Evolutionary conservation across 2,113 vertebrate genomes (phyloP).

Genomic region (Tupaia tana): DNA sequence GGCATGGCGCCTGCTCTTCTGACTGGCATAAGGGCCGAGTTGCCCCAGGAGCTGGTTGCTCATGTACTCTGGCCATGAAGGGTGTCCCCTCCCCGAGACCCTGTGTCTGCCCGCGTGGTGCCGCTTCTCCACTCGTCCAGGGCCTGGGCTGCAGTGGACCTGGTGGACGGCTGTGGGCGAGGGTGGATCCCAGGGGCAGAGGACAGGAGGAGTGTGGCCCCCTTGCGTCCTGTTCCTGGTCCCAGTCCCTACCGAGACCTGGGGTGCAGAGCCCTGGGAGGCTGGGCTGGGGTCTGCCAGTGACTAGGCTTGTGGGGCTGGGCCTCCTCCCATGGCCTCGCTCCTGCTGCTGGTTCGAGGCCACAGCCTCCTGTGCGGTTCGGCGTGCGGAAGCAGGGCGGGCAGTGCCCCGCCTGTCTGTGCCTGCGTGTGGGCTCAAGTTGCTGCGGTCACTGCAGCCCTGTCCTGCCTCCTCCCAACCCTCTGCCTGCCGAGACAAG

Average conservation of each 20-base stretch:
- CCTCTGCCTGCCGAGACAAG: too few relatives aligned
- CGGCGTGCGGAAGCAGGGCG: too few relatives aligned
- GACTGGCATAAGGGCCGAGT: not conserved
- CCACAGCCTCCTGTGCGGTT: too few relatives aligned
- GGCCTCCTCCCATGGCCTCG: not conserved
- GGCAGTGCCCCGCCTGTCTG: too few relatives aligned
- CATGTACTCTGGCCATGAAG: not conserved
- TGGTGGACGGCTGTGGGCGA: not conserved
- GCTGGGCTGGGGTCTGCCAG: not conserved
- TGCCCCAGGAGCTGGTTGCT: not conserved
- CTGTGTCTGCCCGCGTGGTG: not conserved
- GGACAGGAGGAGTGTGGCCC: rapidly evolving
- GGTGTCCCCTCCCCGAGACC: rapidly evolving
- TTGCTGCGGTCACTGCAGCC: too few relatives aligned
- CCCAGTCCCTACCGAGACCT: not conserved
- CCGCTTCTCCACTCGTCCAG: not conserved
- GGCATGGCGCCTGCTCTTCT: not conserved
- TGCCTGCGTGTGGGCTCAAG: too few relatives aligned
- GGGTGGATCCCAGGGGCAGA: not conserved
- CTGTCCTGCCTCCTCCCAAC: too few relatives aligned
- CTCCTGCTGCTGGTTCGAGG: not conserved
- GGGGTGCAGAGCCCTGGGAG: not conserved
- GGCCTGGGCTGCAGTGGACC: not conserved
- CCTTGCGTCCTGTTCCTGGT: not conserved
- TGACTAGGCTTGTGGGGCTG: not conserved